Evolutionary conservation across 1,140 invertebrate species (phyloP), one percentile per base, ranked within the genome.

Genomic region (Ganaspis sp.): DNA sequence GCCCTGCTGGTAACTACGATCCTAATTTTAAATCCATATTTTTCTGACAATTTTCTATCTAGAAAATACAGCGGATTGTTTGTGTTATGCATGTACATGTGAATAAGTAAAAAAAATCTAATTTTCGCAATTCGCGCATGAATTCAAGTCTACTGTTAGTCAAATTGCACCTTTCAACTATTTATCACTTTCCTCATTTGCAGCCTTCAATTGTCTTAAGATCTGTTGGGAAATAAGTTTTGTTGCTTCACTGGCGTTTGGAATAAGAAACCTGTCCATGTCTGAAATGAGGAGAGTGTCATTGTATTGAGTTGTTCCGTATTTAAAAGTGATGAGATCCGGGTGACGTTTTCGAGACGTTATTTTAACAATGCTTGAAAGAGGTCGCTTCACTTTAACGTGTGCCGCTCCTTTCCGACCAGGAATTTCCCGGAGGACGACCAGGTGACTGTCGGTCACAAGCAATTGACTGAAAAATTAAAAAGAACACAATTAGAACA

Each of bases 271-370:
- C 79, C 95, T 94, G 91, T 98, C 97, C 94, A 98, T 96, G 89
- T 98, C 97, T 0, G 94, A 94, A 71, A 97, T 95, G 34, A 94
- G 91, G 70, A 95, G 90, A 23, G 94, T 94, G 76, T 96, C 95
- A 34, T 95, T 95, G 84, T 94, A 93, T 69, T 94, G 94, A 38
- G 74, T 79, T 34, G 94, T 93, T 15, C 97, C 97, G 87, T 98
- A 98, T 89, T 98, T 98, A 88, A 99, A 98, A 4, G 98, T 99
- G 76, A 99, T 99, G 75, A 99, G 91, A 89, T 99, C 97, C 0
- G 98, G 97, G 90, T 97, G 95, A 73, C 95, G 94, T 88, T 98
- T 98, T 88, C 98, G 97, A 9, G 97, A 98, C 0, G 98, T 99
- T 76, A 99, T 99, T 92, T 97, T 98, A 12, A 99, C 96, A 83